phyloP scores from a whole-genome alignment of 2,113 vertebrate genomes.

The Pandion haliaetus region DNA sequence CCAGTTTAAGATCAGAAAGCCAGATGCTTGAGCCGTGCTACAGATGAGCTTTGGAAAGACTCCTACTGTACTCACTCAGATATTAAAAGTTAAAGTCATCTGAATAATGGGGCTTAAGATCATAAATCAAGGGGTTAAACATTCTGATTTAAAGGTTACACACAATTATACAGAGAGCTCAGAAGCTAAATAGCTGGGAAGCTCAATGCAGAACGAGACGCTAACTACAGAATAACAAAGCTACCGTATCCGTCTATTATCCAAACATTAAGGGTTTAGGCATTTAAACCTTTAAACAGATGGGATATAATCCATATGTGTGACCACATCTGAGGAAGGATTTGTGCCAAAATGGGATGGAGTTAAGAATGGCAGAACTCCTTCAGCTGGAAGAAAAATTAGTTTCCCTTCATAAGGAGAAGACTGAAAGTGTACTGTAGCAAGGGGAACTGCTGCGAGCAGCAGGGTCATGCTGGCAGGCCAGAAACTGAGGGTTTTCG shows the following conservation, averaged over 20 bases:
- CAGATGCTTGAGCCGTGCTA: not conserved
- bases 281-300: constrained; percentile 51
- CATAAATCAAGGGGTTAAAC: constrained; percentile 55
- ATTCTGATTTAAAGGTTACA: constrained; percentile 26
- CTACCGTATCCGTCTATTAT: constrained; percentile 11
- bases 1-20: constrained; percentile 18
- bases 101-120: constrained; percentile 58
- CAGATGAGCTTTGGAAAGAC: constrained; percentile 15
- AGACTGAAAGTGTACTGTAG: rapidly evolving
- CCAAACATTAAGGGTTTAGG: constrained; percentile 36
- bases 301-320: constrained; percentile 50
- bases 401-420: not conserved
- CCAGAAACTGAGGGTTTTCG: not conserved
- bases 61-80: not conserved
- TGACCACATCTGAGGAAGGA: constrained; percentile 57
- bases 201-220: not conserved
- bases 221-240: not conserved
- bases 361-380: not conserved
- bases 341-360: not conserved
- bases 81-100: not conserved
- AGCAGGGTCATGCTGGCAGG: not conserved
- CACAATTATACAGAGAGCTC: constrained; percentile 39
- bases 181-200: not conserved
- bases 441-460: not conserved
- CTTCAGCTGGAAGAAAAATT: not conserved